phyloP scores from a whole-genome alignment of 2,113 vertebrate genomes.

The Myrmophylax atrothorax region DNA sequence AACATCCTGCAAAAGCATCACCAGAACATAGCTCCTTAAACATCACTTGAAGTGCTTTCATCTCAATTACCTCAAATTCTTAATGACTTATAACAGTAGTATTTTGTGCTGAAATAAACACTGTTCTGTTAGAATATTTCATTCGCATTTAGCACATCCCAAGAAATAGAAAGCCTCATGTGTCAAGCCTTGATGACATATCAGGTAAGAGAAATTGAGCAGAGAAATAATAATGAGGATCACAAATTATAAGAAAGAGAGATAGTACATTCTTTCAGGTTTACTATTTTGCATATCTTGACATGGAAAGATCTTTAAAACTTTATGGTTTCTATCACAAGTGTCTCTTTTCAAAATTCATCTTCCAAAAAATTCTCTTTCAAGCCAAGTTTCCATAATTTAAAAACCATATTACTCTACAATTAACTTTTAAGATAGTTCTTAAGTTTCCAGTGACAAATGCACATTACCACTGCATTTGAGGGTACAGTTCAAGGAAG shows the following conservation, averaged over 20 bases:
- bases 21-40: neutral
- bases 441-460: neutral
- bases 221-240: neutral
- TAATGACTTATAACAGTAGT: neutral
- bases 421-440: neutral
- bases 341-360: constrained; percentile 10
- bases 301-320: constrained; percentile 27
- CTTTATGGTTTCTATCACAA: neutral
- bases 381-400: neutral
- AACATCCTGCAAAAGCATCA: neutral
- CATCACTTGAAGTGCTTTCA: neutral
- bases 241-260: neutral
- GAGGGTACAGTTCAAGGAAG: neutral
- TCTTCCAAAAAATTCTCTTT: constrained; percentile 11
- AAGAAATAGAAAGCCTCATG: neutral
- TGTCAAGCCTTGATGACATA: neutral
- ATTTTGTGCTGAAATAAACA: neutral
- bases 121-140: neutral
- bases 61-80: neutral
- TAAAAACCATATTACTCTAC: neutral
- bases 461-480: neutral
- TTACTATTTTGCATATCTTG: neutral
- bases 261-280: neutral
- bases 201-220: neutral
- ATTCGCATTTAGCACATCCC: neutral